A percentile compares a stretch with the other conserved stretches of the same genome.
These are phyloP conservation scores for Malurus cyaneus DNA, from an alignment of 2,113 vertebrate genomes.

Conservation along the genomic window DNA sequence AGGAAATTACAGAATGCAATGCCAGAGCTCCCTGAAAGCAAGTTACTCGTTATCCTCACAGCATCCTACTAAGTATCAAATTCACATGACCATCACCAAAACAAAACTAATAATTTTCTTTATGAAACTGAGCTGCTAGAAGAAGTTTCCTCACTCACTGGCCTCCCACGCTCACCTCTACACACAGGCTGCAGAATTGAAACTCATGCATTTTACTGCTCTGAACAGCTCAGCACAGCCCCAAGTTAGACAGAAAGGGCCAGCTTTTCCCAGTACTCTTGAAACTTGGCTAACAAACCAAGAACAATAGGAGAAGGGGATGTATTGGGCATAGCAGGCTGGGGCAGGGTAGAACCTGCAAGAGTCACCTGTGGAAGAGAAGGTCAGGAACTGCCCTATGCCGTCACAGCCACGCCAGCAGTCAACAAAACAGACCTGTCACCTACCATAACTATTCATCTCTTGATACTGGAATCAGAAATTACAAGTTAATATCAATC, in stretches of 20 bases:
- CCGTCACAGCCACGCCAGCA: not conserved
- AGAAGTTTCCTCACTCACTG: not conserved
- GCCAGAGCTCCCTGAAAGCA: not conserved
- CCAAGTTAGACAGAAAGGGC: not conserved
- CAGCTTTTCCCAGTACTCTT: not conserved
- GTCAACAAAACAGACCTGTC: accelerated
- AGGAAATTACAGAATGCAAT: not conserved
- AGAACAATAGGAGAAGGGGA: not conserved
- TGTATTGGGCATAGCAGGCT: not conserved
- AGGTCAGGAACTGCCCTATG: not conserved
- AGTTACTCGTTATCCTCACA: not conserved
- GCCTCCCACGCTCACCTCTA: not conserved
- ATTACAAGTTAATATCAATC: not conserved
- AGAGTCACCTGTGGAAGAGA: not conserved
- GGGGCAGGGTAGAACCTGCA: not conserved
- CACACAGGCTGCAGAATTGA: not conserved
- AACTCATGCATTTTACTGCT: not conserved
- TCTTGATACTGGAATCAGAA: not conserved
- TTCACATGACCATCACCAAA: not conserved
- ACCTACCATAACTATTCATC: not conserved
- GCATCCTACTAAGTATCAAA: not conserved
- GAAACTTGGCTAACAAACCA: not conserved
- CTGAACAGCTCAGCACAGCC: not conserved
- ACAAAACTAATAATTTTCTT: not conserved
- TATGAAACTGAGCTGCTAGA: not conserved